Conservation (phyloP, 2,888 invertebrate species). For the Tethea ocularis region DNA sequence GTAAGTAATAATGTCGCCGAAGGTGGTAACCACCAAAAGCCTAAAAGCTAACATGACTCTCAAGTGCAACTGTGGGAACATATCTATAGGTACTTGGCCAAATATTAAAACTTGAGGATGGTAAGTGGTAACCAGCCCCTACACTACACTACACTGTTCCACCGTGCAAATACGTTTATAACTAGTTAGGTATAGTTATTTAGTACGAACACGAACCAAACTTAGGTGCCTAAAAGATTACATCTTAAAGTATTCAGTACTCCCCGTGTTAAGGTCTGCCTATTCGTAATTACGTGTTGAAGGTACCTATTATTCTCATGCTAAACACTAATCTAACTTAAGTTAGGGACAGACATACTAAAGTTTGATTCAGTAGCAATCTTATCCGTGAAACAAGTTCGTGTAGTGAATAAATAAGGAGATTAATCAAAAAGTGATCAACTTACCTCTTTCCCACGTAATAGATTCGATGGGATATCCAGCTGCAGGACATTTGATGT, state of each 20-base stretch:
- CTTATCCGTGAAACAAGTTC: not conserved
- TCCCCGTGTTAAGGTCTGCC: not conserved
- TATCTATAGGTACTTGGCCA: no score
- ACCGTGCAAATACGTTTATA: no score
- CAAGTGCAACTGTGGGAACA: no score
- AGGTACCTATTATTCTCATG: not conserved
- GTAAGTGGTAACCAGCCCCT: no score
- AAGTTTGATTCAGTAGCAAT: not conserved
- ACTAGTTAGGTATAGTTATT: not conserved
- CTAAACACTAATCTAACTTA: not conserved
- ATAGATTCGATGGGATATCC: slow-evolving; percentile 94
- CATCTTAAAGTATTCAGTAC: not conserved
- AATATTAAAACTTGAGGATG: no score
- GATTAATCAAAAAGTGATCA: not conserved
- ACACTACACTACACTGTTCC: no score
- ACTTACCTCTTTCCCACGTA: slow-evolving; percentile 94
- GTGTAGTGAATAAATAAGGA: slow-evolving; percentile 17
- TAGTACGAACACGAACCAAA: not conserved
- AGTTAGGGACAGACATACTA: not conserved
- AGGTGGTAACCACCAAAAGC: no score
- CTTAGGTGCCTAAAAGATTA: no score
- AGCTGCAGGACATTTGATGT: slow-evolving; percentile 95
- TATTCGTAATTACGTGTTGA: not conserved
- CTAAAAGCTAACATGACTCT: no score
- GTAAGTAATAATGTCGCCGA: no score